These are phyloP conservation scores for Temnothorax nylanderi DNA, from an alignment of 1,140 invertebrate species.

Conservation along the genomic window DNA sequence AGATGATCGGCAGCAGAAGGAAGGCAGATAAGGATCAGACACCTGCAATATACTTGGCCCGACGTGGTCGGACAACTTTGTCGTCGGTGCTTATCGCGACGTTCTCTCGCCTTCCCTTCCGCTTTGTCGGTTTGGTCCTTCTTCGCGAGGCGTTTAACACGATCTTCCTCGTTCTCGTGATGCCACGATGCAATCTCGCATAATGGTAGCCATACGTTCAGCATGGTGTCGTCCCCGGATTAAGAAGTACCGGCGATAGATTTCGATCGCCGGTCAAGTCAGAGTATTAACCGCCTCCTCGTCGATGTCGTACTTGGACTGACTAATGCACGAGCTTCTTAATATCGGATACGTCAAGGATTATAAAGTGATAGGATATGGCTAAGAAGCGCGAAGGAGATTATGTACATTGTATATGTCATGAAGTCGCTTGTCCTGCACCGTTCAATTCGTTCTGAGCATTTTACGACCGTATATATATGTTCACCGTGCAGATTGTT, in stretches of 20 bases:
- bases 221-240: conserved; percentile 24
- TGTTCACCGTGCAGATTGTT: neutral
- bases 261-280: conserved; percentile 12
- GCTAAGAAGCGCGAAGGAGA: conserved; percentile 40
- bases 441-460: neutral
- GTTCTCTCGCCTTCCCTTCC: conserved; percentile 59
- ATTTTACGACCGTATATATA: neutral
- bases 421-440: neutral
- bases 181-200: conserved; percentile 52
- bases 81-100: conserved; percentile 60
- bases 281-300: conserved; percentile 21
- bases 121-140: conserved; percentile 48
- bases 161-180: conserved; percentile 54
- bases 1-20: conserved; percentile 51
- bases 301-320: conserved; percentile 19
- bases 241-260: conserved; percentile 37
- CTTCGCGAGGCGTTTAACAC: conserved; percentile 54
- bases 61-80: conserved; percentile 47
- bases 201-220: conserved; percentile 53
- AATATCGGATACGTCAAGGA: conserved; percentile 25
- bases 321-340: conserved; percentile 15
- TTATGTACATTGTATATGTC: conserved; percentile 27
- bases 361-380: conserved; percentile 40
- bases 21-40: conserved; percentile 52
- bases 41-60: conserved; percentile 33